These are phyloP conservation scores for Chironomus tepperi DNA, from an alignment of 1,140 invertebrate genomes.

Conservation along the genomic window DNA sequence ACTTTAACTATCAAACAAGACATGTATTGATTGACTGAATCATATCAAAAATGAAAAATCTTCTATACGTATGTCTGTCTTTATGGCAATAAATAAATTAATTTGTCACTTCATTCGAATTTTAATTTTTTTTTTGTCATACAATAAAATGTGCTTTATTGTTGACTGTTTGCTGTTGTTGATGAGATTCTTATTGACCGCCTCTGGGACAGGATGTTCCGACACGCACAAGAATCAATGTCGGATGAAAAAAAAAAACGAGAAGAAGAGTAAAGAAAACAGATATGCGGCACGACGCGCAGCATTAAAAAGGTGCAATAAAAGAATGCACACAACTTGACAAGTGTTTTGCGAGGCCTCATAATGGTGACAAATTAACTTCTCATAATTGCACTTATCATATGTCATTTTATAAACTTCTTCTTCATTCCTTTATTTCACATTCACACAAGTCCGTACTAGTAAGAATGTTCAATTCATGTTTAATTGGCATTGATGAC, in stretches of 20 bases:
- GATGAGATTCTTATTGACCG: not conserved
- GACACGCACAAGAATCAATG: constrained; percentile 4
- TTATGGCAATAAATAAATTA: not conserved
- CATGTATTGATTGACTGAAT: constrained; percentile 22
- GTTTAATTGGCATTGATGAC: too few species aligned
- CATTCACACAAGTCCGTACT: too few species aligned
- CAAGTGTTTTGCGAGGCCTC: not conserved
- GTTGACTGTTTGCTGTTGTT: not conserved
- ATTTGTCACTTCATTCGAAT: not conserved
- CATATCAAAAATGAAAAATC: not conserved
- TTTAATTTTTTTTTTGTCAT: not conserved
- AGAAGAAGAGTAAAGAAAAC: not conserved
- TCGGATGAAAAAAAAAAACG: not conserved
- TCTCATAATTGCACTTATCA: constrained; percentile 11
- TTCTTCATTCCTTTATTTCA: too few species aligned
- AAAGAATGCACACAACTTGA: constrained; percentile 12
- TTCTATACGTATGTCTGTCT: not conserved
- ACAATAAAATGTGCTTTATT: not conserved
- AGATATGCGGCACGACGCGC: not conserved
- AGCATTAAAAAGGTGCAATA: constrained; percentile 10
- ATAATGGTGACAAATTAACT: constrained; percentile 22
- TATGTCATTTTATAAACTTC: not conserved
- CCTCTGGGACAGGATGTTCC: constrained; percentile 10
- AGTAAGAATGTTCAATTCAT: too few species aligned
- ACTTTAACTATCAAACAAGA: not conserved